phyloP scores from a whole-genome alignment of 2,888 invertebrate genomes.

The Malacosoma neustria region DNA sequence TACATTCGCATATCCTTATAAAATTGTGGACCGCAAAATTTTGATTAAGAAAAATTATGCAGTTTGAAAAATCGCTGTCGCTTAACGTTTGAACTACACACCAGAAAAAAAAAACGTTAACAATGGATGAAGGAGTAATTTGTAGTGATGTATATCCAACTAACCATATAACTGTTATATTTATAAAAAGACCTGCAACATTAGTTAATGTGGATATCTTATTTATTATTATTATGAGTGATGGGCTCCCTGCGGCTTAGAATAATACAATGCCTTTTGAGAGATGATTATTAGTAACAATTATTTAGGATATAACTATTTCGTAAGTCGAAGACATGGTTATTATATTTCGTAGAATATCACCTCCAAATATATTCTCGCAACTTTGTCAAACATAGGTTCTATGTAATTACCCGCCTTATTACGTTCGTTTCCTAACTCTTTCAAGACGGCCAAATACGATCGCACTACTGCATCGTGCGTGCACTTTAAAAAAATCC shows the following conservation, averaged over 20 bases:
- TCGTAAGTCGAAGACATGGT: neutral
- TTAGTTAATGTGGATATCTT: conserved; percentile 49
- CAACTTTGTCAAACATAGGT: no score
- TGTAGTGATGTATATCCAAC: conserved; percentile 61
- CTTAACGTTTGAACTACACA: conserved; percentile 20
- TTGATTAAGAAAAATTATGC: no score
- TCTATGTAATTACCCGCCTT: no score
- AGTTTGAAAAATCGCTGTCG: neutral
- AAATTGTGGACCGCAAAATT: no score
- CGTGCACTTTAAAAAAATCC: no score
- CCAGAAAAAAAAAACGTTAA: conserved; percentile 37
- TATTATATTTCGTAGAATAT: no score
- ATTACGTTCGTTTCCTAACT: no score
- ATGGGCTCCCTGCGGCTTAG: conserved; percentile 17
- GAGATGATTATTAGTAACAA: conserved; percentile 2
- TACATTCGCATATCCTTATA: no score
- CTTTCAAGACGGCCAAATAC: no score
- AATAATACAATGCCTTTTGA: neutral
- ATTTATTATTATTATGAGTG: conserved; percentile 17
- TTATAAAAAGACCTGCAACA: conserved; percentile 49
- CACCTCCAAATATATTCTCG: no score
- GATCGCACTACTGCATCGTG: no score
- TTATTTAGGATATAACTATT: conserved; percentile 2
- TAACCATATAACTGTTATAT: conserved; percentile 55
- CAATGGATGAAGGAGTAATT: conserved; percentile 57